These are phyloP conservation scores for Eurystomus gularis DNA, from an alignment of 2,113 vertebrate genomes.

Conservation along the genomic window DNA sequence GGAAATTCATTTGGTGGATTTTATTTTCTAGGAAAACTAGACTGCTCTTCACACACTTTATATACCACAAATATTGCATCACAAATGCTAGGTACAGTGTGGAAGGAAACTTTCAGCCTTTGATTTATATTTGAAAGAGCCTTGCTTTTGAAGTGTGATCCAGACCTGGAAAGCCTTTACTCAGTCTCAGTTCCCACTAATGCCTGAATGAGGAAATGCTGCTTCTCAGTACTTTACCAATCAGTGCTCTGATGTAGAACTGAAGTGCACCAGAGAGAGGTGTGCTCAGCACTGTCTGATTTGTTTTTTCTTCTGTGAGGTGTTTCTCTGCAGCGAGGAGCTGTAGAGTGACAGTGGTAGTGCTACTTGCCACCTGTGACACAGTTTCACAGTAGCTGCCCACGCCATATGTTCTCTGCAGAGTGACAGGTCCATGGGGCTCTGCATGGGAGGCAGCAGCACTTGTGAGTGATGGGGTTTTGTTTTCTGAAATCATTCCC, in stretches of 20 bases:
- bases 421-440: not conserved
- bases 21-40: not conserved
- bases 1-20: not conserved
- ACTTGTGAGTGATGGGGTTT: not conserved
- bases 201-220: not conserved
- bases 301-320: not conserved
- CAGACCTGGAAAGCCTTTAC: not conserved
- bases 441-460: not conserved
- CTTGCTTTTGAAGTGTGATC: not conserved
- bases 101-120: not conserved
- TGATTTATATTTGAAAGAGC: not conserved
- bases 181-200: not conserved
- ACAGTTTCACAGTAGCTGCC: not conserved
- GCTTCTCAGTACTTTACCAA: not conserved
- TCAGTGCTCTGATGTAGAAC: not conserved
- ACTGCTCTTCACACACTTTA: not conserved
- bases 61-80: not conserved
- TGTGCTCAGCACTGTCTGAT: not conserved
- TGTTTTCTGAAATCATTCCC: not conserved
- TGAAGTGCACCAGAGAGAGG: not conserved
- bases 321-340: not conserved
- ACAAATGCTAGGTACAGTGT: not conserved
- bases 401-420: rapidly evolving
- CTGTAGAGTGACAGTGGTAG: not conserved
- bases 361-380: not conserved